A percentile compares a stretch with the other conserved stretches of the same genome.
These are phyloP conservation scores for Drosophila atripex DNA, from an alignment of 2,888 invertebrate species.

Conservation along the genomic window DNA sequence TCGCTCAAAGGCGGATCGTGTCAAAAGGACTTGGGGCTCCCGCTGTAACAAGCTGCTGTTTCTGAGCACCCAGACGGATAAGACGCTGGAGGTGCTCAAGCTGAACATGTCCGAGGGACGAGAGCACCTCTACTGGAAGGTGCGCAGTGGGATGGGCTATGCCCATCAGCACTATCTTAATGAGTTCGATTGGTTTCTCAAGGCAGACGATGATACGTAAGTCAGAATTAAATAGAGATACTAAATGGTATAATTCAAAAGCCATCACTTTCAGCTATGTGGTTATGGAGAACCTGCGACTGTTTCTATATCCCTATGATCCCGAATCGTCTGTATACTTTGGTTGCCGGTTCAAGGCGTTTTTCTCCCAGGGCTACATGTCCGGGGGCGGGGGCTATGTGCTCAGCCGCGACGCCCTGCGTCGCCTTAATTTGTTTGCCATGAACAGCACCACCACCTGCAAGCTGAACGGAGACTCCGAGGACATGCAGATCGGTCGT, in stretches of 20 bases:
- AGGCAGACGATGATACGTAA: conserved; percentile 99
- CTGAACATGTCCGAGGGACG: conserved; percentile 94
- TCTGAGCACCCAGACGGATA: conserved; percentile 91
- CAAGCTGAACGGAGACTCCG: conserved; percentile 84
- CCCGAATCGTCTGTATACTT: conserved; percentile 92
- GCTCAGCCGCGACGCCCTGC: conserved; percentile 91
- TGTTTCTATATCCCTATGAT: conserved; percentile 91
- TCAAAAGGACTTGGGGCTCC: conserved; percentile 97
- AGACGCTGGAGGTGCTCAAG: conserved; percentile 89
- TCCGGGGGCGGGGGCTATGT: conserved; percentile 97
- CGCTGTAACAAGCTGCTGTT: conserved; percentile 94
- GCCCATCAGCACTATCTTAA: conserved; percentile 92
- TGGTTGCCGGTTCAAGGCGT: conserved; percentile 94
- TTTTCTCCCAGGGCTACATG: conserved; percentile 90
- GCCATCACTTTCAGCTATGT: conserved; percentile 88
- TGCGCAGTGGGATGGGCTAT: conserved; percentile 95
- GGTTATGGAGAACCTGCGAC: conserved; percentile 96
- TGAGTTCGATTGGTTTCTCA: conserved; percentile 98
- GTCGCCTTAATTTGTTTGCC: conserved; percentile 89
- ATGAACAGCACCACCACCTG: conserved; percentile 86
- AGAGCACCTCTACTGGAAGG: conserved; percentile 96
- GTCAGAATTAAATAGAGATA: conserved; percentile 78
- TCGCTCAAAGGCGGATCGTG: conserved; percentile 92
- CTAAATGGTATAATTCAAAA: neutral
- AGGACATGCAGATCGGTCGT: conserved; percentile 85